Base-by-base conservation (phyloP, 1,140 invertebrate species). In the Meloidogyne floridensis region DNA sequence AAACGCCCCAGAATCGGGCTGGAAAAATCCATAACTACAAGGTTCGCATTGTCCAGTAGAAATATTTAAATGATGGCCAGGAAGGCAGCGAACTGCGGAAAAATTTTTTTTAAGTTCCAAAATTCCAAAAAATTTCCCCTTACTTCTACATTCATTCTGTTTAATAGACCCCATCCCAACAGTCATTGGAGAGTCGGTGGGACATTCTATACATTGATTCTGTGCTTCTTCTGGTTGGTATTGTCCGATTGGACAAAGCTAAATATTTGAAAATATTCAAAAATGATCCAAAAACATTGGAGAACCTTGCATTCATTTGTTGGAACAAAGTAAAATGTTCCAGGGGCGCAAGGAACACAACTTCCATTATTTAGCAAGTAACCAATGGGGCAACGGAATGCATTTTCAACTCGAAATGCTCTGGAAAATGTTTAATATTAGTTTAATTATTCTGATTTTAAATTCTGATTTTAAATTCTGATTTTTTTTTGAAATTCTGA, bases 201-300 rank as follows among this genome's bases (percentile, higher is more conserved):
- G 80, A 32, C 81, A 82, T n/a, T 10, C n/a, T 13, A 75, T 70
- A 73, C 92, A 79, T 93, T 94, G 96, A 98, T 87, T 94, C 91
- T 97, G 95, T 3, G 96, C 96, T 3, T 94, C 93, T 91, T 96
- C 94, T 84, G 96, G 95, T 91, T 98, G 96, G 90, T 97, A 99
- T 0, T 93, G 94, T 77, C 96, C 96, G 70, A 94, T 91, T 0
- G 94, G 93, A 89, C 97, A 99, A 5, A 93, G 93, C 15, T 93
- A 90, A 5, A 74, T 9, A 54, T 5, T 47, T 6, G 2, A 74
- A 74, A n/a, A 32, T n/a, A 7, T 47, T 20, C 4, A 42, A 71
- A 72, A 32, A n/a, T 13, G 47, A 54, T 13, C 51, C 1, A 71
- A 42, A 42, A 2, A 65, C 2, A 10, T 2, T 42, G 2, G 3